These are phyloP conservation scores for Zeus faber DNA, from an alignment of 2,113 vertebrate species.

Conservation along the genomic window DNA sequence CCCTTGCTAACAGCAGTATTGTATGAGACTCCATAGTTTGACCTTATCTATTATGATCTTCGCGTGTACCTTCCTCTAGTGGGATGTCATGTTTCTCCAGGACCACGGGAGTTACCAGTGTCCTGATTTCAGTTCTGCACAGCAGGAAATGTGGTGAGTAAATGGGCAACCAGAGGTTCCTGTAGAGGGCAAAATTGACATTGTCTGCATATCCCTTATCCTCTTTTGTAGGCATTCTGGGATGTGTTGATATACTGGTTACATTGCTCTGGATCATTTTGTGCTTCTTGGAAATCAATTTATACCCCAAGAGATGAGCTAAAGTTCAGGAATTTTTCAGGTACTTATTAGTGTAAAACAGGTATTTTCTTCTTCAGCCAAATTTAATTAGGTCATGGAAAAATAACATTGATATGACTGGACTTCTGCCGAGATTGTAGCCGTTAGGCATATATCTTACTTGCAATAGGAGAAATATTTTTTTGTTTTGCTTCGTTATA, in stretches of 20 bases:
- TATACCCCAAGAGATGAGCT: no score
- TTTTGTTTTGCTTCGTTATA: no score
- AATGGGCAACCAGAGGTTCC: conserved; percentile 72
- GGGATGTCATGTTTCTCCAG: conserved; percentile 80
- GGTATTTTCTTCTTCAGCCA: no score
- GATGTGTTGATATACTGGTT: conserved; percentile 32
- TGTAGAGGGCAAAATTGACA: conserved; percentile 70
- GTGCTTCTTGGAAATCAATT: no score
- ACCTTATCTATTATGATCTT: conserved; percentile 77
- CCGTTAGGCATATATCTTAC: no score
- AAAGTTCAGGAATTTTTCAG: no score
- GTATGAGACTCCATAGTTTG: conserved; percentile 66
- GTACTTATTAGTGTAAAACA: no score
- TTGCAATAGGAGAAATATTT: no score
- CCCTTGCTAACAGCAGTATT: conserved; percentile 50
- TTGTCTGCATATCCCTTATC: conserved; percentile 64
- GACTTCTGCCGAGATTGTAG: no score
- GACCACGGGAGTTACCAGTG: conserved; percentile 70
- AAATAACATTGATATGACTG: no score
- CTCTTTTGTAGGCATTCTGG: conserved; percentile 31
- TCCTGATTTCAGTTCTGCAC: conserved; percentile 70
- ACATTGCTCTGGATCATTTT: conserved; percentile 14
- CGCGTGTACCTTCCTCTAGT: conserved; percentile 74
- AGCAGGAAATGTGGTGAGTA: conserved; percentile 69
- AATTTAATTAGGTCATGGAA: no score